phyloP scores from a whole-genome alignment of 2,797 vertebrate genomes.

The Momotus momota region DNA sequence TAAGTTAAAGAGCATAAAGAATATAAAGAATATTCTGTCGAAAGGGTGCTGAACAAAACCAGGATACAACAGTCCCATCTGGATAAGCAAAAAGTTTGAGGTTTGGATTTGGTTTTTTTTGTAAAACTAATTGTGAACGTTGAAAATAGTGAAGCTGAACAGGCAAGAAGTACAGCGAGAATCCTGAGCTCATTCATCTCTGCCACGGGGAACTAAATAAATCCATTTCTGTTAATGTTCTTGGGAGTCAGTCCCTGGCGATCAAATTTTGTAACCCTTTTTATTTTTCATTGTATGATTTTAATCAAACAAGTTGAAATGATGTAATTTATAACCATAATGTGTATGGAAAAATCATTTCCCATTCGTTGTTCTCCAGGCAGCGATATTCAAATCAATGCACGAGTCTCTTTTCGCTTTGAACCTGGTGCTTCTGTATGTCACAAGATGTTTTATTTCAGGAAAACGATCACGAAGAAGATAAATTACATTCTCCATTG shows the following conservation, averaged over 20 bases:
- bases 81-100: not conserved
- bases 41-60: not conserved
- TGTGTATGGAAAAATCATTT: not conserved
- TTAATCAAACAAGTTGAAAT: not conserved
- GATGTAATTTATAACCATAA: not conserved
- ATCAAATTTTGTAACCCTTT: not conserved
- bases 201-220: not conserved
- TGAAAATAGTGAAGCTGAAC: not conserved
- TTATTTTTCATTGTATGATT: not conserved
- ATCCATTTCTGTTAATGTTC: not conserved
- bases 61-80: not conserved
- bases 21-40: not conserved
- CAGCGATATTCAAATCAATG: not conserved
- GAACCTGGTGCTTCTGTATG: not conserved
- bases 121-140: not conserved
- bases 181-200: not conserved
- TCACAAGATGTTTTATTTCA: conserved; percentile 3
- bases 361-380: not conserved
- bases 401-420: not conserved
- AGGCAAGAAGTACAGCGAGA: not conserved
- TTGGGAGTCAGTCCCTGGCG: not conserved
- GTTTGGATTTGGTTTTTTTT: not conserved
- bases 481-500: not conserved
- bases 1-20: not conserved
- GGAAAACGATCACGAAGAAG: not conserved